These are phyloP conservation scores for Plotosus lineatus DNA, from an alignment of 2,113 vertebrate species.

Conservation along the genomic window DNA sequence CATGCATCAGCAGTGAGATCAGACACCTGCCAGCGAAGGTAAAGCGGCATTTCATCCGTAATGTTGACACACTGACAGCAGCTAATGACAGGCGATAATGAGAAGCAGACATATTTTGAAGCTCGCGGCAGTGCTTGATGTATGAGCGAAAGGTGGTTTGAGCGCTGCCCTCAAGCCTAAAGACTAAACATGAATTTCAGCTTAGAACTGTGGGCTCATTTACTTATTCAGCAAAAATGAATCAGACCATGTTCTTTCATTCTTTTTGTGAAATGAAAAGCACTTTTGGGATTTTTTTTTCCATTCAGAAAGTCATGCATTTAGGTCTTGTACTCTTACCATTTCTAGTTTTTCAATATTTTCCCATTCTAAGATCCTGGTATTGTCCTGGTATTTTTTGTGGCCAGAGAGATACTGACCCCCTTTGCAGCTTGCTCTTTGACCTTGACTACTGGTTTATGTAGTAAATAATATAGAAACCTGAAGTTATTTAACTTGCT, in stretches of 20 bases:
- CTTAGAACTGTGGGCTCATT: neutral
- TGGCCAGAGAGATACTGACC: neutral
- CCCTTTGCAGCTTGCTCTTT: neutral
- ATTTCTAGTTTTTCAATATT: neutral
- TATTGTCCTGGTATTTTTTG: neutral
- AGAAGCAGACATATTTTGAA: constrained; percentile 42
- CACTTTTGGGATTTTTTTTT: neutral
- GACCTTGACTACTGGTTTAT: neutral
- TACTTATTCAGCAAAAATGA: neutral
- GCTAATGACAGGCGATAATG: constrained; percentile 44
- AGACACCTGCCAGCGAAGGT: constrained; percentile 25
- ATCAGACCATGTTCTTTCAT: neutral
- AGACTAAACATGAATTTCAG: neutral
- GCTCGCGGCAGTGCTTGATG: constrained; percentile 32
- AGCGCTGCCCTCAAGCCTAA: neutral
- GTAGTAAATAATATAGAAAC: neutral
- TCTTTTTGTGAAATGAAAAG: neutral
- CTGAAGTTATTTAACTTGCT: neutral
- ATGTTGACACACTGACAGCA: constrained; percentile 46
- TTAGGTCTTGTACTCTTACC: neutral
- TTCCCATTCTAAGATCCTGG: neutral
- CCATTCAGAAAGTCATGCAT: neutral
- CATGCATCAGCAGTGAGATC: constrained; percentile 36
- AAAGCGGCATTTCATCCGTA: constrained; percentile 32
- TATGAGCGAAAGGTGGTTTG: neutral